phyloP scores from a whole-genome alignment of 2,113 vertebrate genomes.

The Herpailurus yagouaroundi region DNA sequence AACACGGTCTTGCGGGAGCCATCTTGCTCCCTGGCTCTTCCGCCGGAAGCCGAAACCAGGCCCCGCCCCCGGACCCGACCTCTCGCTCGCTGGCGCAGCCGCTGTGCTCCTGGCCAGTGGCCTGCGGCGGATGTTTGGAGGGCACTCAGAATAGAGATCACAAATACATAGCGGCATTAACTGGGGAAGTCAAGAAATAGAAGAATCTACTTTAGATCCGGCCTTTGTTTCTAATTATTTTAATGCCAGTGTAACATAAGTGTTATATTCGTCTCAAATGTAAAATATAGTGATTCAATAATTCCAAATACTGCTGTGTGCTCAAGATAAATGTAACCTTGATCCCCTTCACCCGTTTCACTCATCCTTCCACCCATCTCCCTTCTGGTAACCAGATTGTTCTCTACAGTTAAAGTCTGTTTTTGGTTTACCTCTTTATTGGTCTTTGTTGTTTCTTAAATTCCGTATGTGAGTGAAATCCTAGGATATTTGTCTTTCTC shows the following conservation, averaged over 20 bases:
- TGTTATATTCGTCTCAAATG: neutral
- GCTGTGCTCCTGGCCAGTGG: neutral
- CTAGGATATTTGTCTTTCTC: neutral
- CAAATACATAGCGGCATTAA: neutral
- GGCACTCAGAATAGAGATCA: too few species aligned
- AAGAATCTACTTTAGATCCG: neutral
- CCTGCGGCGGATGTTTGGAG: too few species aligned
- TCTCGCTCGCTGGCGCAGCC: rapidly evolving
- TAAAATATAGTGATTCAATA: neutral
- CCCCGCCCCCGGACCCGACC: neutral
- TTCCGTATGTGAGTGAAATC: neutral
- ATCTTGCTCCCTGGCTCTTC: slow-evolving; percentile 58
- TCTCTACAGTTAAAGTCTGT: neutral
- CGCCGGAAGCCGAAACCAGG: neutral
- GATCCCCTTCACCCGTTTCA: neutral
- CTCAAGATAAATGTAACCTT: neutral
- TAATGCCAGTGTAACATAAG: neutral
- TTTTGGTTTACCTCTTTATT: neutral
- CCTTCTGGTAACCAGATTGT: neutral
- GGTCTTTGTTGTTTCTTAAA: neutral
- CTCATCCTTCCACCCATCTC: neutral
- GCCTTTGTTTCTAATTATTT: neutral
- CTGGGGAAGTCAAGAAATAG: neutral
- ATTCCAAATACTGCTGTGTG: neutral
- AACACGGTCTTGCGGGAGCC: slow-evolving; percentile 74